phyloP scores from a whole-genome alignment of 2,113 vertebrate genomes.

The Misgurnus anguillicaudatus region DNA sequence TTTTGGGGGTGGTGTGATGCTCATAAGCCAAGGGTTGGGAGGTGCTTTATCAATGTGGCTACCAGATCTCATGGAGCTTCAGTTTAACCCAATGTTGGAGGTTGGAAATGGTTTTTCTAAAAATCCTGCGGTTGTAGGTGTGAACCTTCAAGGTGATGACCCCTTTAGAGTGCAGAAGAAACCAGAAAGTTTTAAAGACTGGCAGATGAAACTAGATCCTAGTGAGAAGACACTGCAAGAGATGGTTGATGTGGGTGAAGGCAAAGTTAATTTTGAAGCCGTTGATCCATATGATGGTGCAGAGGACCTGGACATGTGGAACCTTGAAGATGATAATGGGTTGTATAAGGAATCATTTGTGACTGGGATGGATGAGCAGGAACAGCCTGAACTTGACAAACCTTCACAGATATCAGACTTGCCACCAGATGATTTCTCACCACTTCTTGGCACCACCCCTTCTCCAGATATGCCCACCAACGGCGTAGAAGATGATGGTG shows the following conservation, averaged over 20 bases:
- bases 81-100: neutral
- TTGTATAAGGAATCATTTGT: neutral
- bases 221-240: neutral
- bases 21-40: slow-evolving; percentile 47
- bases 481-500: neutral
- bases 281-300: neutral
- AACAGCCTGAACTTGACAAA: neutral
- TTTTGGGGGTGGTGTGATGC: slow-evolving; percentile 36
- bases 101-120: neutral
- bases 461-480: neutral
- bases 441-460: neutral
- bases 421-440: neutral
- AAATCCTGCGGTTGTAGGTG: neutral
- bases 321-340: neutral
- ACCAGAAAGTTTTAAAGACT: neutral
- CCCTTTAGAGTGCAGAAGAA: neutral
- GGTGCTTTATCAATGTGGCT: slow-evolving; percentile 55
- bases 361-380: neutral
- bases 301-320: neutral
- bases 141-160: neutral
- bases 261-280: neutral
- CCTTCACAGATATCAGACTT: neutral
- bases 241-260: neutral
- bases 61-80: slow-evolving; percentile 39
- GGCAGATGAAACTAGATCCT: neutral